Evolutionary conservation across 2,797 vertebrate species (phyloP).

Genomic region (Xiphophorus birchmanni): DNA sequence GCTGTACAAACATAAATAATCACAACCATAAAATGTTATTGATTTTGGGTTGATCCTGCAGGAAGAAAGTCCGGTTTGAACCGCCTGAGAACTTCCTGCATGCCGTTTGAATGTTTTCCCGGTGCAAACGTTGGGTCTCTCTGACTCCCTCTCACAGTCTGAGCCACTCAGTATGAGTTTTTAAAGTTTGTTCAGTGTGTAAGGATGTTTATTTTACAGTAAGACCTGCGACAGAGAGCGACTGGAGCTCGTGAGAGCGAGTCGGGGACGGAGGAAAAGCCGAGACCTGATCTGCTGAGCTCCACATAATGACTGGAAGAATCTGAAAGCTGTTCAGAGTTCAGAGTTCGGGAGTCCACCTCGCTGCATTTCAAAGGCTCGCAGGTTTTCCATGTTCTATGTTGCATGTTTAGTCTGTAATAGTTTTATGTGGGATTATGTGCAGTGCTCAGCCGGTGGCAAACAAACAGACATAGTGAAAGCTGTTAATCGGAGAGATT

Average conservation of each 20-base stretch:
- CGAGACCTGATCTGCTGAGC: not conserved
- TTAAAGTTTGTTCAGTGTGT: not conserved
- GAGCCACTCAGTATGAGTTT: not conserved
- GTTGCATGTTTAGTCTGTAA: conserved; percentile 30
- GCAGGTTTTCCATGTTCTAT: conserved; percentile 11
- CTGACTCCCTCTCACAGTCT: not conserved
- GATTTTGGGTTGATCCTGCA: not conserved
- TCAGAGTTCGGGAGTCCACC: conserved; percentile 5
- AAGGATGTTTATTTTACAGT: not conserved
- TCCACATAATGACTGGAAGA: conserved; percentile 7
- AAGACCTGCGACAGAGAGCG: not conserved
- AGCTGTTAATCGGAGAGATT: conserved; percentile 38
- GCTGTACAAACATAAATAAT: not conserved
- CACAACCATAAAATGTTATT: not conserved
- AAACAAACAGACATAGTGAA: conserved; percentile 32
- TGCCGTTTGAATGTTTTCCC: not conserved
- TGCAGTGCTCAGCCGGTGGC: conserved; percentile 12
- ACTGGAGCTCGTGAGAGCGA: not conserved
- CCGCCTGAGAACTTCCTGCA: not conserved
- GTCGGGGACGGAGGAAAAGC: not conserved
- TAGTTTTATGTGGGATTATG: conserved; percentile 40
- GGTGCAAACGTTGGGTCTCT: not conserved
- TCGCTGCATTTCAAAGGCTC: conserved; percentile 5
- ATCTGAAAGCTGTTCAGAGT: not conserved
- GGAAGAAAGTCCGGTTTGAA: not conserved